Conservation (phyloP, 2,888 invertebrate species). For the Nephrotoma guestfalica region DNA sequence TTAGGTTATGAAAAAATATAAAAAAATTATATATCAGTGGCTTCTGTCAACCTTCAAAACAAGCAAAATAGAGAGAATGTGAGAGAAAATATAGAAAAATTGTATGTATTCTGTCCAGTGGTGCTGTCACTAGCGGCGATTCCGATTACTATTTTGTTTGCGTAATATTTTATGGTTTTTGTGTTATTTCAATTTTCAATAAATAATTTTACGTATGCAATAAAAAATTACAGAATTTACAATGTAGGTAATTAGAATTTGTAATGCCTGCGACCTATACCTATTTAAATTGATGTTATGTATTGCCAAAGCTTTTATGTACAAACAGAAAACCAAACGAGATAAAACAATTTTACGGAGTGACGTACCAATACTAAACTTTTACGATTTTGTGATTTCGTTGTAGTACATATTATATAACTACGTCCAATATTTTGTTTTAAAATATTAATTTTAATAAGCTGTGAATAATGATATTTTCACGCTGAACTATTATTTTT, state of each 20-base stretch:
- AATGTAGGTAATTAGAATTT: neutral
- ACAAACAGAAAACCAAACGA: neutral
- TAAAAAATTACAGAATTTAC: neutral
- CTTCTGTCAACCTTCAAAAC: constrained; percentile 3
- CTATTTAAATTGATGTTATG: neutral
- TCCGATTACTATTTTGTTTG: neutral
- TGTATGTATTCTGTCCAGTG: neutral
- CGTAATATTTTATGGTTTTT: neutral
- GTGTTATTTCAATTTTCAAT: neutral
- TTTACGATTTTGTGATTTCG: neutral
- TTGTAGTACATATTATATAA: neutral
- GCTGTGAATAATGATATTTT: neutral
- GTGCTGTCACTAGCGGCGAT: neutral
- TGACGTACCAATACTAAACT: neutral
- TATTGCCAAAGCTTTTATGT: neutral
- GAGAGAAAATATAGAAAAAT: neutral
- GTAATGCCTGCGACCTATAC: neutral
- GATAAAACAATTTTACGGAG: too few relatives aligned
- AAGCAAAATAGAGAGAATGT: neutral
- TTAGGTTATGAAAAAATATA: neutral
- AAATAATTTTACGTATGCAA: neutral
- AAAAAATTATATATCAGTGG: neutral
- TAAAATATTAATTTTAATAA: neutral
- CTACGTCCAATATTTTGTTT: neutral
- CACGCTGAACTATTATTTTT: neutral